Evolutionary conservation across 2,888 invertebrate genomes (phyloP).

Genomic region (Cosmopolites sordidus): DNA sequence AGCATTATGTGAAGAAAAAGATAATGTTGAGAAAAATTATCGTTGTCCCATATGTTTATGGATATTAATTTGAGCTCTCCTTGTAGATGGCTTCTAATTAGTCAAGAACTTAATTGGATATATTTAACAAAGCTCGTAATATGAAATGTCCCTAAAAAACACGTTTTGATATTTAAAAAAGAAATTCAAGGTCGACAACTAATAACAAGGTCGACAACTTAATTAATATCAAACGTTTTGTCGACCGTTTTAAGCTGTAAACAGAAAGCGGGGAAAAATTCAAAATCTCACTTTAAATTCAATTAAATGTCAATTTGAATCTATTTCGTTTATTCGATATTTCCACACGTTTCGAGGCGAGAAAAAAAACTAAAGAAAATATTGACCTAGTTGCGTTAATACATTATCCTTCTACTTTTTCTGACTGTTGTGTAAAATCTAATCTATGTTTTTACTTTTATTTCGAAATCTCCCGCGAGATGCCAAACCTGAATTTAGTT

Average conservation of each 20-base stretch:
- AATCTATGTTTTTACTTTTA: conserved; percentile 25
- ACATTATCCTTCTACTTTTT: conserved; percentile 24
- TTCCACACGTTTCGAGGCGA: conserved; percentile 20
- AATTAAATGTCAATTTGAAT: neutral
- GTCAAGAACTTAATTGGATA: no score
- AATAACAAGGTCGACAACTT: neutral
- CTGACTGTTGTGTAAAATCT: conserved; percentile 24
- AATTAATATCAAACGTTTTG: neutral
- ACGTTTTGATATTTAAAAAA: neutral
- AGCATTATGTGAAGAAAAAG: no score
- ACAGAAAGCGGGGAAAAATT: neutral
- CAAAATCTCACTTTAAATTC: neutral
- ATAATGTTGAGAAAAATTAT: no score
- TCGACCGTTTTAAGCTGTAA: no score
- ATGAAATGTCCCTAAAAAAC: neutral
- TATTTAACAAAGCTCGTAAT: no score
- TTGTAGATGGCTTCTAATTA: no score
- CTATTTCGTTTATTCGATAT: conserved; percentile 14
- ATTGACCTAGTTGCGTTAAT: conserved; percentile 23
- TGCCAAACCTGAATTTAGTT: conserved; percentile 25
- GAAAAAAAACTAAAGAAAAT: conserved; percentile 20
- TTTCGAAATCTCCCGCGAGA: conserved; percentile 23
- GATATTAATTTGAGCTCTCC: no score
- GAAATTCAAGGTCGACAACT: neutral
- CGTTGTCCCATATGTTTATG: no score